Conservation (phyloP, 2,888 invertebrate genomes). For the Scaptomyza reducta region DNA sequence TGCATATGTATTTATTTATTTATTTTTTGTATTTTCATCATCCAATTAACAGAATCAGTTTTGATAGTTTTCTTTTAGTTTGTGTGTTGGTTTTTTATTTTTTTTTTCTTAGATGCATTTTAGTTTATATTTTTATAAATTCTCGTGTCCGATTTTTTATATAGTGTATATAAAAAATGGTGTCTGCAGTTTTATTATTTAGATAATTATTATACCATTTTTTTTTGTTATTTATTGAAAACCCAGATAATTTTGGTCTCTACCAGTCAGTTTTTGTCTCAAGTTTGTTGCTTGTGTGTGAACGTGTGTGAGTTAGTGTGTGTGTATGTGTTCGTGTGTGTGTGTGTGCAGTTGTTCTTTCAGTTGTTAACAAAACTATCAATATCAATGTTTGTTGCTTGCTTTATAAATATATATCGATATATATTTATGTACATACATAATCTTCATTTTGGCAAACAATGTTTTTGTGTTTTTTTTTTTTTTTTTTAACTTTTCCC, state of each 20-base stretch:
- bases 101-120: slow-evolving; percentile 48
- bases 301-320: slow-evolving; percentile 20
- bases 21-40: slow-evolving; percentile 22
- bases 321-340: slow-evolving; percentile 43
- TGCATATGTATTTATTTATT: slow-evolving; percentile 40
- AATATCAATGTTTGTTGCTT: slow-evolving; percentile 72
- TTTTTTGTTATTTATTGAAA: slow-evolving; percentile 79
- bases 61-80: slow-evolving; percentile 59
- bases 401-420: slow-evolving; percentile 58
- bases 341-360: slow-evolving; percentile 51
- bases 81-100: slow-evolving; percentile 42
- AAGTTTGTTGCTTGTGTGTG: slow-evolving; percentile 56
- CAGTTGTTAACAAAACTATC: slow-evolving; percentile 70
- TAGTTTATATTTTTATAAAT: slow-evolving; percentile 78
- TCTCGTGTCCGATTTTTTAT: slow-evolving; percentile 76
- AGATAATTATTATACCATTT: slow-evolving; percentile 41
- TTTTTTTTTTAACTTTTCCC: slow-evolving; percentile 25
- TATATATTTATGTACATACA: slow-evolving; percentile 39
- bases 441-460: slow-evolving; percentile 60
- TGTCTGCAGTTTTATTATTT: slow-evolving; percentile 55
- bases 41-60: slow-evolving; percentile 69
- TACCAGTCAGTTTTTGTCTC: slow-evolving; percentile 83
- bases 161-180: slow-evolving; percentile 73
- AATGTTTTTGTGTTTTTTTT: slow-evolving; percentile 22
- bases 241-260: slow-evolving; percentile 84